Evolutionary conservation across 1,140 invertebrate species (phyloP).

Genomic region (Aplysia californica): DNA sequence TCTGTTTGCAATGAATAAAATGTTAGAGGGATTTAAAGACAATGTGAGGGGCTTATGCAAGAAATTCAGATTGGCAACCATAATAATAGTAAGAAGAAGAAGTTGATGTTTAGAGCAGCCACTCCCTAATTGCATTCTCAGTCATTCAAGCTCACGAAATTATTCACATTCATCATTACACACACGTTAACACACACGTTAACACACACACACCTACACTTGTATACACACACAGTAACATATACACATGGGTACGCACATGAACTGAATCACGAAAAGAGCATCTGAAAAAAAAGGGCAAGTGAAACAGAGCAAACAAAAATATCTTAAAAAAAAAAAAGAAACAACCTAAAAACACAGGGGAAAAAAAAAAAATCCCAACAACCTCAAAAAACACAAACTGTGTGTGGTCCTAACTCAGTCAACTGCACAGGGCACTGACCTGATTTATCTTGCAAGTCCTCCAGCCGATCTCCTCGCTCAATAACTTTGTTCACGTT

Average conservation of each 20-base stretch:
- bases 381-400: background rate
- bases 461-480: slow-evolving; percentile 72
- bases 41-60: background rate
- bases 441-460: slow-evolving; percentile 72
- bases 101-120: background rate
- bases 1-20: background rate
- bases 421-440: background rate
- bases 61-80: background rate
- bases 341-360: background rate
- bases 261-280: background rate
- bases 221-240: too few relatives aligned
- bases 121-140: background rate
- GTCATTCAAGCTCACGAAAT: background rate
- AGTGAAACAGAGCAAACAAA: background rate
- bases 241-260: background rate
- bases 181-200: background rate
- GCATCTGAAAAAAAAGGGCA: background rate
- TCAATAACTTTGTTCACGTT: slow-evolving; percentile 73
- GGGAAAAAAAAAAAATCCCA: background rate
- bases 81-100: background rate
- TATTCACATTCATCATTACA: background rate
- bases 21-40: background rate
- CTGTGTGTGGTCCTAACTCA: background rate
- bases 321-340: background rate
- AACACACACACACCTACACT: too few relatives aligned